Base-by-base conservation (phyloP, 2,888 invertebrate genomes). In the Merodon equestris region DNA sequence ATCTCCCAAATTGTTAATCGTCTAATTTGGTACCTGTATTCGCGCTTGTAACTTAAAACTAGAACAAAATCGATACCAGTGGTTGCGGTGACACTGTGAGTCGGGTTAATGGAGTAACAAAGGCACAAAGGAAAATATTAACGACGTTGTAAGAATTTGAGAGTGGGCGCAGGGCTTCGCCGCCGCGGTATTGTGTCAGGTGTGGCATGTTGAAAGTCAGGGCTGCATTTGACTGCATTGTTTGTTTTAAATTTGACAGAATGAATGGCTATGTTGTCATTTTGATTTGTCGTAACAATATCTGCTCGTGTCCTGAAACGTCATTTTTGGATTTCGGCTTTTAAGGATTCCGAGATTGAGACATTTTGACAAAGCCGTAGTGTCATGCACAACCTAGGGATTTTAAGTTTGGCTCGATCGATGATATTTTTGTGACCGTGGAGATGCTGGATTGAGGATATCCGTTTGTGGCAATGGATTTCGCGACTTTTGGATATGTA, bases 61-160 rank as follows among this genome's bases (percentile, higher is more conserved):
- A 9, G 73, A 73, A 53, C 17, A 63, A 15, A 58, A 63, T 42
- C 61, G 48, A 60, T 40, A 56, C 54, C 63, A 73, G 17, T 56
- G 44, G 51, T 34, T 3, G 42, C 56, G 18, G 47, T 34, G 60
- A 61, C 66, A 74, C 73, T 15, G 38, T 57, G 58, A 13, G 45
- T 50, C 54, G 12, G 27, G 34, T 27, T 61, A 67, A 61, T 36
- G 17, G 58, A 38, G 50, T 34, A 27, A 42, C 19, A 15, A 15
- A 13, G 38, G 38, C 9, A 42, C n/a, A 14, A 54, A 12, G 56
- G 9, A 36, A 72, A 77, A 61, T 63, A 40, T 54, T 79, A 74
- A 74, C 68, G 74, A 68, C 60, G 54, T 64, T 64, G 47, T 68
- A 58, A 58, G 60, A 74, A 63, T 79, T 79, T 60, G 68, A 79